Evolutionary conservation across 1,140 invertebrate genomes (phyloP).

Genomic region (Trichonephila clavata): DNA sequence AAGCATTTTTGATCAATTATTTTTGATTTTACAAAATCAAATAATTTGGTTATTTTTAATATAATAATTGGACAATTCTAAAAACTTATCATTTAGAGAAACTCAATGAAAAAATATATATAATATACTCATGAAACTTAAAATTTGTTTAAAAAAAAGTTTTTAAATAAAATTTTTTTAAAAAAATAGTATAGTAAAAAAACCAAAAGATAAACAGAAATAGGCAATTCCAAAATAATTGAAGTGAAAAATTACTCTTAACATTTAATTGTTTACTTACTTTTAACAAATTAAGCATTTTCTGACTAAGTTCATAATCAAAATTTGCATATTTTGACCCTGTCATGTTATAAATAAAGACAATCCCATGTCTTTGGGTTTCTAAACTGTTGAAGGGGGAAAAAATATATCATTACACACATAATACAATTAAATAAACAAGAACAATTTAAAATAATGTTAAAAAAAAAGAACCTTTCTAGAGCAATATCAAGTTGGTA

Average conservation of each 20-base stretch:
- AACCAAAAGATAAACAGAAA: too few relatives aligned
- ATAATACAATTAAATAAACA: not conserved
- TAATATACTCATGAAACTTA: too few relatives aligned
- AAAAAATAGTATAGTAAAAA: too few relatives aligned
- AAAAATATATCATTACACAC: not conserved
- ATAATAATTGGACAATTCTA: too few relatives aligned
- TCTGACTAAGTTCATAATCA: slow-evolving; percentile 98
- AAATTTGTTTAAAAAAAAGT: too few relatives aligned
- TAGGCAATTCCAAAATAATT: too few relatives aligned
- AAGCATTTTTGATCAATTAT: too few relatives aligned
- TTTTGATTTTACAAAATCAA: too few relatives aligned
- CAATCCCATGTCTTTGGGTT: slow-evolving; percentile 95
- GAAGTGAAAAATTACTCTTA: not conserved
- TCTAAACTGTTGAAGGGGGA: slow-evolving; percentile 84
- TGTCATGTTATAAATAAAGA: slow-evolving; percentile 99
- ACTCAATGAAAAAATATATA: too few relatives aligned
- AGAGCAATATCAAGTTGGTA: slow-evolving; percentile 97
- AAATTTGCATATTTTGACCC: slow-evolving; percentile 93
- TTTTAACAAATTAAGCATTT: slow-evolving; percentile 97
- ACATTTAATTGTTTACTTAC: slow-evolving; percentile 84
- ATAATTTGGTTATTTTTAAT: too few relatives aligned
- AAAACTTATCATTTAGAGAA: too few relatives aligned
- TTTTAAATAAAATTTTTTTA: too few relatives aligned
- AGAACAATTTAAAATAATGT: not conserved
- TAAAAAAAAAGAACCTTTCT: slow-evolving; percentile 84